Evolutionary conservation across 23 tunicate species (phyloP).

Genomic region (Trididemnum clinides): DNA sequence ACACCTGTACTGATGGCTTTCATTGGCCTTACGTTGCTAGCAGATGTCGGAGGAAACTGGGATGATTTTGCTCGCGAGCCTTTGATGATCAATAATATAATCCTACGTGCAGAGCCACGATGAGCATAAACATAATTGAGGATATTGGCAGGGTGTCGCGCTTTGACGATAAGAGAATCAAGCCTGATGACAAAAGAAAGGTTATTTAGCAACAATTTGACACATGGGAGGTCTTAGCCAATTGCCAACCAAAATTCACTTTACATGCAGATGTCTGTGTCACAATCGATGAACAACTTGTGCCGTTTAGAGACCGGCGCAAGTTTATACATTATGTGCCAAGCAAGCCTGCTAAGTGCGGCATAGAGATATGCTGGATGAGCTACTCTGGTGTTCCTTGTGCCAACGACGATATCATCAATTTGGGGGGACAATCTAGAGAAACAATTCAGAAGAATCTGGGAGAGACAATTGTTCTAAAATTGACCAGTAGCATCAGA

Average conservation of each 20-base stretch:
- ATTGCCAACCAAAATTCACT: background rate
- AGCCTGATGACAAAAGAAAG: background rate
- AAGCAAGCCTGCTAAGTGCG: background rate
- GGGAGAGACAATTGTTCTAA: background rate
- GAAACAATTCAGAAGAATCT: conserved; percentile 14
- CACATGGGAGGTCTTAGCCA: background rate
- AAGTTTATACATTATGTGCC: background rate
- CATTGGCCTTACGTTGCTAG: conserved; percentile 12
- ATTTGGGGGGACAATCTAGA: background rate
- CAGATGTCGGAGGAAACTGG: background rate
- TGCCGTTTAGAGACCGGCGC: conserved; percentile 3
- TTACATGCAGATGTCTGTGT: background rate
- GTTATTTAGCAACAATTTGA: background rate
- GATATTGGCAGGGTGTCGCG: background rate
- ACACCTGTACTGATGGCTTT: conserved; percentile 1
- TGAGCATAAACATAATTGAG: conserved; percentile 16
- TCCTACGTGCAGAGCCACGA: conserved; percentile 25
- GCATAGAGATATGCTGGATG: background rate
- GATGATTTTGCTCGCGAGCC: background rate
- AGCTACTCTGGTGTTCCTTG: conserved; percentile 8
- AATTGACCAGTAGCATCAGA: background rate
- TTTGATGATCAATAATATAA: background rate
- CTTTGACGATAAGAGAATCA: background rate
- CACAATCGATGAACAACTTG: background rate
- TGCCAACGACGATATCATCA: background rate